A percentile compares a stretch with the other conserved stretches of the same genome.
phyloP scores from a whole-genome alignment of 2,113 vertebrate species.

The Conger conger region DNA sequence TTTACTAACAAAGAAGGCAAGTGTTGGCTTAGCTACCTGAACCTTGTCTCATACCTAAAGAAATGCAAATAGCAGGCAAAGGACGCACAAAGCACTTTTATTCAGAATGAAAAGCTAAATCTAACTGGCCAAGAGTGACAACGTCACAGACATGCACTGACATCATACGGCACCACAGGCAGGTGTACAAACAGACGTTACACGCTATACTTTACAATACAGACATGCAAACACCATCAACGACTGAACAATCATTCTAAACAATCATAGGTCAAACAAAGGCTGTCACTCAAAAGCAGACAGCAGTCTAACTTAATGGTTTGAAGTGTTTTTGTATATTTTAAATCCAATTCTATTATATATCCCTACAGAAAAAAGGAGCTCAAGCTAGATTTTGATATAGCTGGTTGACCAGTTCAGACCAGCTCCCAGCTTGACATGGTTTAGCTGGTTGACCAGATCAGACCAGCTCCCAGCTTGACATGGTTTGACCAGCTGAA shows the following conservation, averaged over 20 bases:
- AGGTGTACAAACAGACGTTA: conserved; percentile 4
- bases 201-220: not conserved
- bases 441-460: too few species aligned
- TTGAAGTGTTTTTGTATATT: not conserved
- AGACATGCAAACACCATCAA: too few species aligned
- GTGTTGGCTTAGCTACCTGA: too few species aligned
- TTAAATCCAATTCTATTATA: not conserved
- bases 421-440: too few species aligned
- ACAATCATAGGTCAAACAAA: too few species aligned
- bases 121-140: not conserved
- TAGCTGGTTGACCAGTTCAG: too few species aligned
- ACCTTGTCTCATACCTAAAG: not conserved
- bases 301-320: not conserved
- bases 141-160: not conserved
- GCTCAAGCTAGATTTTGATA: too few species aligned
- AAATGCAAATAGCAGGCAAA: not conserved
- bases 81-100: not conserved
- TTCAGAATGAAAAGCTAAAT: not conserved
- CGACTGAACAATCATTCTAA: not conserved
- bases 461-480: too few species aligned
- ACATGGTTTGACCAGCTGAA: too few species aligned
- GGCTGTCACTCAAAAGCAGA: conserved; percentile 13
- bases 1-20: too few species aligned
- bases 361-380: too few species aligned
- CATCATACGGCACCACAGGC: not conserved